Percentiles rank a stretch among this genome's conserved stretches.
Evolutionary conservation across 2,113 vertebrate genomes (phyloP).

Genomic region (Prionailurus bengalensis): DNA sequence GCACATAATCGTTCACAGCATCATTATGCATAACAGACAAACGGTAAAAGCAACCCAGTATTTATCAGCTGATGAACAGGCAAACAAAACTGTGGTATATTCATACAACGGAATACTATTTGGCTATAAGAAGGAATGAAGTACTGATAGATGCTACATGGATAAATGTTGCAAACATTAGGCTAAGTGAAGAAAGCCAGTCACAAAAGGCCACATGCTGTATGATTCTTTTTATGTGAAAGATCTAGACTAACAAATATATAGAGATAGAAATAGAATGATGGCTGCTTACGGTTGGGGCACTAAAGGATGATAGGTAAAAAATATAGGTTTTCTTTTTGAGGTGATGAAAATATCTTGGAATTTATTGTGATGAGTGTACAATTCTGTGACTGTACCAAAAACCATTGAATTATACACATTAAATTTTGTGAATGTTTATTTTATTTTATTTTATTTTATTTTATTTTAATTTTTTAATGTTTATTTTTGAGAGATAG

Average conservation of each 20-base stretch:
- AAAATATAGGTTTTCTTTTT: neutral
- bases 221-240: neutral
- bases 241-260: neutral
- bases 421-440: neutral
- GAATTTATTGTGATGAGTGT: neutral
- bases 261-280: neutral
- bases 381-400: slow-evolving; percentile 15
- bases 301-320: neutral
- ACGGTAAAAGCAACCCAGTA: neutral
- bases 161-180: neutral
- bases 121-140: neutral
- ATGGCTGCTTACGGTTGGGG: neutral
- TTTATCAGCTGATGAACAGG: neutral
- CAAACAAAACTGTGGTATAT: slow-evolving; percentile 29
- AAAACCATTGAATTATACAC: neutral
- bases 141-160: neutral
- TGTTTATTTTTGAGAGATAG: too few species aligned
- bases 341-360: neutral
- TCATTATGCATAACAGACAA: neutral
- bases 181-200: neutral
- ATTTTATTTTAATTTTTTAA: neutral
- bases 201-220: neutral
- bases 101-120: neutral
- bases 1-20: neutral
- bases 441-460: too few species aligned